Evolutionary conservation across 2,888 invertebrate species (phyloP), one percentile per base, ranked within the genome.

Genomic region (Itoplectis maculator): DNA sequence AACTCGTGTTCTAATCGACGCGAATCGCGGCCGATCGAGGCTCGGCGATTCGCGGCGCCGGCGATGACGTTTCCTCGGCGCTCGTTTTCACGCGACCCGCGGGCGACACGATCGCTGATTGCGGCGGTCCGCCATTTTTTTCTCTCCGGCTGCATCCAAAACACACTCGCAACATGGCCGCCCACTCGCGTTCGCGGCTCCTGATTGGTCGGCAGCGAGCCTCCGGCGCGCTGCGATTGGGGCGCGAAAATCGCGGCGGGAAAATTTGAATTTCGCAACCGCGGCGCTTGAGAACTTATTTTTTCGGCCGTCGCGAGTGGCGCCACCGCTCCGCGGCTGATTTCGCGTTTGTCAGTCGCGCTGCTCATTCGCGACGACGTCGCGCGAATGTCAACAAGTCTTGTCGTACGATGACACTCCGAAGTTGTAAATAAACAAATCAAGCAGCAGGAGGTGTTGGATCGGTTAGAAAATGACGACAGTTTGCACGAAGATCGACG

Each of bases 41-140:
- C 1, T 15, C 13, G 20, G 13, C 13, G 20, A 11, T 20, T 11
- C 49, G 40, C 2, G 47, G 23, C 23, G 66, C 79, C 76, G 83
- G 79, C 84, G 80, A 78, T 85, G 83, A 87, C 79, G 63, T 45
- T 73, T 18, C 85, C 49, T 85, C 29, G 20, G 7, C 77, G 81
- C 81, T 82, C 83, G 54, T 49, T n/a, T n/a, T 63, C 47, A 79
- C 69, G 83, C 76, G 86, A 73, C 85, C 81, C 87, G 84, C 72
- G 84, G 68, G 70, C 79, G 81, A 37, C 29, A 29, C n/a, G 15
- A 61, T 61, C 15, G 59, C 37, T 37, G 3, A 0, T 61, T 89
- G 79, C 88, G 90, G 88, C 85, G 82, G 72, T 91, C 90, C 88
- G 92, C 92, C 92, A 92, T 92, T 88, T 92, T 91, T 92, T 82